phyloP scores from a whole-genome alignment of 2,888 invertebrate species.

The Epistrophe grossulariae region DNA sequence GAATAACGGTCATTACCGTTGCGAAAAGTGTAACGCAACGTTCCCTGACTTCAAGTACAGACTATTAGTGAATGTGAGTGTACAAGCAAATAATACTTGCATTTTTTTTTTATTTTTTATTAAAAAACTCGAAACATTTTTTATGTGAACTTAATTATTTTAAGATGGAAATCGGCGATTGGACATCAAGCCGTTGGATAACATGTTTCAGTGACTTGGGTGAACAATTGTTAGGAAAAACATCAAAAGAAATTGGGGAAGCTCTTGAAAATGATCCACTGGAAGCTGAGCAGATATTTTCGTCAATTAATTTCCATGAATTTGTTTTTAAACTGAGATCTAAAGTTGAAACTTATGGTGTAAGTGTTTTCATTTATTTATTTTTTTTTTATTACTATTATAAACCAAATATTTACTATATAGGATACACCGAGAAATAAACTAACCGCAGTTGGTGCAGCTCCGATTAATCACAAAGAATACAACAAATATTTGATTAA shows the following conservation, averaged over 20 bases:
- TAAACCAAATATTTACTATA: slow-evolving; percentile 37
- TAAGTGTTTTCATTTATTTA: slow-evolving; percentile 84
- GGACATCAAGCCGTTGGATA: slow-evolving; percentile 94
- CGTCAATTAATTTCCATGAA: slow-evolving; percentile 90
- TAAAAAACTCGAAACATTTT: not conserved
- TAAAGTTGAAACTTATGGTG: slow-evolving; percentile 96
- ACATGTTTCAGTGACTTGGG: slow-evolving; percentile 95
- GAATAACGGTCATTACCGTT: slow-evolving; percentile 94
- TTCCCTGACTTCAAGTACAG: slow-evolving; percentile 94
- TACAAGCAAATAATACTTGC: no score
- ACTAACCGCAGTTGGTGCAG: slow-evolving; percentile 88
- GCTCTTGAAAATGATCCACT: slow-evolving; percentile 88
- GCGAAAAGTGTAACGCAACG: slow-evolving; percentile 96
- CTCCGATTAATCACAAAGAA: slow-evolving; percentile 90
- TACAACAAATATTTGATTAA: slow-evolving; percentile 89
- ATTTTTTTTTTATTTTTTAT: slow-evolving; percentile 77
- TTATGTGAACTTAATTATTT: slow-evolving; percentile 68
- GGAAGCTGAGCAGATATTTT: slow-evolving; percentile 88
- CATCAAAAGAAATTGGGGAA: slow-evolving; percentile 91
- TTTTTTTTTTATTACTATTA: slow-evolving; percentile 41
- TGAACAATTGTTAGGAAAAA: slow-evolving; percentile 89
- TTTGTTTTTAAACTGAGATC: slow-evolving; percentile 93
- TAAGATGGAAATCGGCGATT: slow-evolving; percentile 94
- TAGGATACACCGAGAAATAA: slow-evolving; percentile 87
- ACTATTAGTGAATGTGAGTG: slow-evolving; percentile 90